phyloP scores from a whole-genome alignment of 2,888 invertebrate species.

The Trachelus stipa region DNA sequence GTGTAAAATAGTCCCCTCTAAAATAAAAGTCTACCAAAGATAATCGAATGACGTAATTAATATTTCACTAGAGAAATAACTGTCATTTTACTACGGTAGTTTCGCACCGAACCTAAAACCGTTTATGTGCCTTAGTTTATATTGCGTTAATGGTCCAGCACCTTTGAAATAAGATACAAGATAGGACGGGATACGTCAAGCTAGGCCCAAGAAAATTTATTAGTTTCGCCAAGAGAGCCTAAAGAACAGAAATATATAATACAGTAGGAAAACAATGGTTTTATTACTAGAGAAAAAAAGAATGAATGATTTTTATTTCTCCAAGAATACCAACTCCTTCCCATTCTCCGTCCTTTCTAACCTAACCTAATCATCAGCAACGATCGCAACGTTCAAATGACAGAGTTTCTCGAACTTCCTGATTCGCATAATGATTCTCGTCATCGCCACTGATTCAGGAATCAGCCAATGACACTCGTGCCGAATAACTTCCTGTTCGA shows the following conservation, averaged over 20 bases:
- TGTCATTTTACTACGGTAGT: background rate
- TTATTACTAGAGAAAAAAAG: background rate
- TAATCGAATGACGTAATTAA: background rate
- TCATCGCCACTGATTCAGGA: background rate
- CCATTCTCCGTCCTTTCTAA: background rate
- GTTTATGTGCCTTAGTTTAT: background rate
- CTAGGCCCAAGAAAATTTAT: background rate
- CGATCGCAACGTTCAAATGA: background rate
- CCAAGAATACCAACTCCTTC: background rate
- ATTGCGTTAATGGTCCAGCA: background rate
- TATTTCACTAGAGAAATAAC: background rate
- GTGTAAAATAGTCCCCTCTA: background rate
- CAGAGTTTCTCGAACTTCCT: background rate
- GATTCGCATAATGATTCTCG: background rate
- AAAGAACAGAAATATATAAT: background rate
- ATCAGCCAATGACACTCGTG: background rate
- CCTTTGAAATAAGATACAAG: background rate
- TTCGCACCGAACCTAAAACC: background rate
- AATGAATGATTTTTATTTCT: background rate
- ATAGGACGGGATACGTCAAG: background rate
- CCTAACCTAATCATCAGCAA: background rate
- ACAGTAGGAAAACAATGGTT: background rate
- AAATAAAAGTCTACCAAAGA: background rate
- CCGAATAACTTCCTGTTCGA: background rate
- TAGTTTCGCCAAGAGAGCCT: background rate